These are phyloP conservation scores for Saxicola maurus DNA, from an alignment of 2,797 vertebrate species.

Conservation along the genomic window DNA sequence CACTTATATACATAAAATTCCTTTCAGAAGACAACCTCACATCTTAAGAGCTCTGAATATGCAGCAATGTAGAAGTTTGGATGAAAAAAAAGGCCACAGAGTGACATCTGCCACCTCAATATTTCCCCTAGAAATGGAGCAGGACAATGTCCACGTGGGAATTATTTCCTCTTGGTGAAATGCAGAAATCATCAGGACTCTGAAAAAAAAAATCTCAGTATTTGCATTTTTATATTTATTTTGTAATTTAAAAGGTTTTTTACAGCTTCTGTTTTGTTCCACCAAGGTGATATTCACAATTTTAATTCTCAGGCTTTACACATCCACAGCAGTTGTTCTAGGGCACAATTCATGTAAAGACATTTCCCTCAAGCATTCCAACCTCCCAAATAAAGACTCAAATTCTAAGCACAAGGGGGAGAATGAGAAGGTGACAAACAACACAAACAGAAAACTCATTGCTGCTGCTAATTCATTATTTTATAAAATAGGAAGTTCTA, in stretches of 20 bases:
- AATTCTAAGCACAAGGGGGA: background rate
- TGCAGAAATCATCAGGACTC: conserved; percentile 11
- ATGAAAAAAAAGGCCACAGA: conserved; percentile 26
- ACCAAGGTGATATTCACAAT: background rate
- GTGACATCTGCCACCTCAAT: conserved; percentile 21
- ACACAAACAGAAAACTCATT: background rate
- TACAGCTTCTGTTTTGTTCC: background rate
- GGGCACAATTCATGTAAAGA: background rate
- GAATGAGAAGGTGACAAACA: background rate
- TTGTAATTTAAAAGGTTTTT: background rate
- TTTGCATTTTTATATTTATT: background rate
- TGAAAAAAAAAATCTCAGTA: background rate
- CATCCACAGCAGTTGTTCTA: background rate
- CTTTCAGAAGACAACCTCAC: conserved; percentile 68
- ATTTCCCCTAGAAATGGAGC: conserved; percentile 39
- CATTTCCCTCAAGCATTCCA: background rate
- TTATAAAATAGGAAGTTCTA: background rate
- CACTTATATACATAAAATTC: background rate
- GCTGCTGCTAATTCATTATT: background rate
- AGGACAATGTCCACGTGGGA: background rate
- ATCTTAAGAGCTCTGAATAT: conserved; percentile 66
- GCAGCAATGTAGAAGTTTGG: conserved; percentile 54
- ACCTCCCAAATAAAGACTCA: background rate
- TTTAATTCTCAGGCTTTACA: conserved; percentile 20
- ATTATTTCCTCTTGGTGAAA: conserved; percentile 14